These are phyloP conservation scores for Echinops telfairi DNA, from an alignment of 2,113 vertebrate genomes.

Conservation along the genomic window DNA sequence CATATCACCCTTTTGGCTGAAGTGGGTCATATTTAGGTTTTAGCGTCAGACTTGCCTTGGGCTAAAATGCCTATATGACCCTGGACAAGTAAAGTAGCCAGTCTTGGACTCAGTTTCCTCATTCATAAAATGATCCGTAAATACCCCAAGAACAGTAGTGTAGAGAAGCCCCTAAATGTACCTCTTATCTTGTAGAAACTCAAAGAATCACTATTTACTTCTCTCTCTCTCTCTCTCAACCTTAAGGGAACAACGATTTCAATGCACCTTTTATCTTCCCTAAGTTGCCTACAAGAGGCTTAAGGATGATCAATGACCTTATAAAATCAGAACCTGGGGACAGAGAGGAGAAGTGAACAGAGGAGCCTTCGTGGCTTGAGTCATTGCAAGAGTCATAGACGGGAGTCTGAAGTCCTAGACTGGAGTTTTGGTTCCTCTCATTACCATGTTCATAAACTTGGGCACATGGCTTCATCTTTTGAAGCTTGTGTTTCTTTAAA, in stretches of 20 bases:
- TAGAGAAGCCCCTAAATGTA: background rate
- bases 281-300: background rate
- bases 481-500: background rate
- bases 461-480: background rate
- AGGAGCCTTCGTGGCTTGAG: background rate
- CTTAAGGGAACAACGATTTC: background rate
- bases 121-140: background rate
- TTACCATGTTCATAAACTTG: background rate
- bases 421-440: background rate
- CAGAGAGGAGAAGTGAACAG: background rate
- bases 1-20: background rate
- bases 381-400: background rate
- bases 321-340: conserved; percentile 10
- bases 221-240: too few species aligned
- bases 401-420: background rate
- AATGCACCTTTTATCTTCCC: background rate
- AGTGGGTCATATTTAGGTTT: background rate
- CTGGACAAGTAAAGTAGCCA: background rate
- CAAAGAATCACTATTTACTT: background rate
- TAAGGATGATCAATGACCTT: background rate
- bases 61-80: background rate
- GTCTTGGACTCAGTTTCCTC: conserved; percentile 8
- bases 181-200: background rate
- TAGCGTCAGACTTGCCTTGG: background rate
- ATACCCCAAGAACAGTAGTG: background rate